Conservation (phyloP, 2,113 vertebrate species). For the Scophthalmus maximus region DNA sequence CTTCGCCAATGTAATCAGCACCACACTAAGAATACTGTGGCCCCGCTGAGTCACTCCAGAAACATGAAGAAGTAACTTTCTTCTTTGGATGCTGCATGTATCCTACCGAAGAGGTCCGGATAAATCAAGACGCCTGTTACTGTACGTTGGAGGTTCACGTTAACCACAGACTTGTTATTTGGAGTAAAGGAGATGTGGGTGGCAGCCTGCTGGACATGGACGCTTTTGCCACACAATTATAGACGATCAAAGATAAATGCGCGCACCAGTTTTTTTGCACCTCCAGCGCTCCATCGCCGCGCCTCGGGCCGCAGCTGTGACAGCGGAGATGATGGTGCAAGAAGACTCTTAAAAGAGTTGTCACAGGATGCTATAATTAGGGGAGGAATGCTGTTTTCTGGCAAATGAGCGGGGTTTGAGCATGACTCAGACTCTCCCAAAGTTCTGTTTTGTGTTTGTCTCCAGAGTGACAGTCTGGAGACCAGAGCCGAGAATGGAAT, state of each 20-base stretch:
- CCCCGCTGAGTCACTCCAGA: conserved; percentile 60
- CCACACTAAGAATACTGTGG: conserved; percentile 40
- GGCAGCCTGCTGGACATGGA: not conserved
- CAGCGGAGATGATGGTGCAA: conserved; percentile 46
- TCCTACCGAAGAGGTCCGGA: conserved; percentile 4
- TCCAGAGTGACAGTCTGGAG: conserved; percentile 32
- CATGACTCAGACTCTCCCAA: conserved; percentile 37
- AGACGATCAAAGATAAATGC: not conserved
- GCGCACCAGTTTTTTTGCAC: too few relatives aligned
- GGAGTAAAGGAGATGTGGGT: conserved; percentile 30
- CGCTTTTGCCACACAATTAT: not conserved
- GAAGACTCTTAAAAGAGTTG: conserved; percentile 35
- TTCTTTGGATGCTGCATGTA: conserved; percentile 9
- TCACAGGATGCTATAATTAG: conserved; percentile 63
- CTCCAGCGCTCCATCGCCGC: too few relatives aligned
- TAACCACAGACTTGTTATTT: conserved; percentile 38
- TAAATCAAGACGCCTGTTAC: conserved; percentile 25
- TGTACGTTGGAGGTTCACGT: not conserved
- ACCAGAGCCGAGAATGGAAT: not conserved
- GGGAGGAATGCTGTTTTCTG: conserved; percentile 61
- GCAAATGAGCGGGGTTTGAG: conserved; percentile 24
- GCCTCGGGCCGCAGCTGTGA: conserved; percentile 48
- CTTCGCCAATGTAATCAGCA: conserved; percentile 50
- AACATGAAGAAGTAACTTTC: conserved; percentile 24
- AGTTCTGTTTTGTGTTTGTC: conserved; percentile 22